These are phyloP conservation scores for Ramazzottius varieornatus DNA, from an alignment of 2,888 invertebrate genomes.

Conservation along the genomic window DNA sequence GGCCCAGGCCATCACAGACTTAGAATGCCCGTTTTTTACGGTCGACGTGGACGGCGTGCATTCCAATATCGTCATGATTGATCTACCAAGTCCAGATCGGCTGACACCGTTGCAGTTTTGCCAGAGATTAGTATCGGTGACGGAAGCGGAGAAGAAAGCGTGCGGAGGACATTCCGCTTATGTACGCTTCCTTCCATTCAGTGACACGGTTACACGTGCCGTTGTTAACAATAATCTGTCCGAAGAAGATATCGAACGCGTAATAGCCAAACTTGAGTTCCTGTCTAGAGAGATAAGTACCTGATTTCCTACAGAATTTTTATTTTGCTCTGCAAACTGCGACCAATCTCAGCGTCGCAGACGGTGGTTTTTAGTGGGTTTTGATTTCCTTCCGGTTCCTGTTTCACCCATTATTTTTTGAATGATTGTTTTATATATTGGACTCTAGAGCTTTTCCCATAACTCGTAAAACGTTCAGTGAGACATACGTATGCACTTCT, in stretches of 20 bases:
- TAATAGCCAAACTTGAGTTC: not conserved
- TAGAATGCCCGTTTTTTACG: not conserved
- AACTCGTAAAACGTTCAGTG: no score
- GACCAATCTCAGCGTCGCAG: no score
- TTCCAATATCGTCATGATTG: constrained; percentile 9
- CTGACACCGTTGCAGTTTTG: constrained; percentile 4
- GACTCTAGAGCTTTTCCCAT: no score
- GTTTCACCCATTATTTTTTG: no score
- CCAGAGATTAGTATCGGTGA: constrained; percentile 7
- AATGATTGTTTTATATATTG: no score
- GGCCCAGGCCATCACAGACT: constrained; percentile 28
- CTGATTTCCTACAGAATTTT: no score
- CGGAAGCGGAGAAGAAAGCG: constrained; percentile 7
- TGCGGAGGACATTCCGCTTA: constrained; percentile 4
- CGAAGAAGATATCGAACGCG: constrained; percentile 9
- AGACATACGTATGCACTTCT: no score
- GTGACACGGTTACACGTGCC: constrained; percentile 7
- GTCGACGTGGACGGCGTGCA: constrained; percentile 9
- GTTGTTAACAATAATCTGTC: constrained; percentile 9
- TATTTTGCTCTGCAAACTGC: no score
- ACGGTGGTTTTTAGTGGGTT: no score
- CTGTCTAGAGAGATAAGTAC: no score
- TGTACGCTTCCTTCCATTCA: constrained; percentile 8
- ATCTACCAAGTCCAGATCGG: constrained; percentile 5
- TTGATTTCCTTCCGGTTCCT: no score